A percentile compares a stretch with the other conserved stretches of the same genome.
Conservation (phyloP, 92 coral and sea anemone species). For the Zoanthus sociatus region DNA sequence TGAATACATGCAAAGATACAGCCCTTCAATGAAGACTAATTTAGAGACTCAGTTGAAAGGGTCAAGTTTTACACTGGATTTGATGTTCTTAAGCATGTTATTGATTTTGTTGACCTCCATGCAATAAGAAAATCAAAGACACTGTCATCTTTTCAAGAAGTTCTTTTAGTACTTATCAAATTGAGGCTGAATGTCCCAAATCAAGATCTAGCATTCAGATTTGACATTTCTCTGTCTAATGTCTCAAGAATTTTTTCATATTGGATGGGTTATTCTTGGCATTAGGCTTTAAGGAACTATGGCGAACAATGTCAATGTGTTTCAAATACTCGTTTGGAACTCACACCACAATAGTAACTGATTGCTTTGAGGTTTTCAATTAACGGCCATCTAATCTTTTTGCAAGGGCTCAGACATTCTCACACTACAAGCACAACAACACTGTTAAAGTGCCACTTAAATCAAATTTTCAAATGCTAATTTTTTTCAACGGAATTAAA, state of each 20-base stretch:
- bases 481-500: background rate
- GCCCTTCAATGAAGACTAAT: background rate
- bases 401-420: conserved; percentile 54
- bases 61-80: background rate
- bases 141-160: background rate
- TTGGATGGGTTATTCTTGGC: conserved; percentile 48
- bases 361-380: background rate
- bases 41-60: background rate
- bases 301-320: background rate
- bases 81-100: background rate
- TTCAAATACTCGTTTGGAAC: background rate
- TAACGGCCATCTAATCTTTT: conserved; percentile 29
- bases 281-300: background rate
- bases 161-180: too few species aligned
- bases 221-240: conserved; percentile 55
- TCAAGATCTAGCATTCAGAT: conserved; percentile 68
- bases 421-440: background rate
- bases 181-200: conserved; percentile 23
- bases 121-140: conserved; percentile 25
- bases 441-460: background rate
- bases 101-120: conserved; percentile 42
- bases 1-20: conserved; percentile 52
- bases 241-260: conserved; percentile 51
- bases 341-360: background rate
- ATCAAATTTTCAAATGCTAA: background rate